Evolutionary conservation across 1,140 invertebrate species (phyloP).

Genomic region (Fopius arisanus): DNA sequence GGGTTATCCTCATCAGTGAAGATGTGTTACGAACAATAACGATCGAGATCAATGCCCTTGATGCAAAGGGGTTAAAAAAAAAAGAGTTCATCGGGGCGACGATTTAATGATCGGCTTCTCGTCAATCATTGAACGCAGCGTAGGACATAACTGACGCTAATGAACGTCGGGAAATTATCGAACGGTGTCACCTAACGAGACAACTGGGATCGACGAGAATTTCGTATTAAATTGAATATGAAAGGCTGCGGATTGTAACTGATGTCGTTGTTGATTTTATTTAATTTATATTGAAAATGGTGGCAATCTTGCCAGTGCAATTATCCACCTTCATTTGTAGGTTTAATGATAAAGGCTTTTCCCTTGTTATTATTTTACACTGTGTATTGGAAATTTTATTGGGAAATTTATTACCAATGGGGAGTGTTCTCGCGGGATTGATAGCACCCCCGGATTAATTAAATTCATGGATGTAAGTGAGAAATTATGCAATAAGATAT

Average conservation of each 20-base stretch:
- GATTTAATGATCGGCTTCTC: slow-evolving; percentile 16
- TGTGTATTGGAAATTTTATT: too few species aligned
- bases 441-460: too few species aligned
- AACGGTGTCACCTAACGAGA: not conserved
- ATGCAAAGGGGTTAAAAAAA: not conserved
- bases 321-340: too few species aligned
- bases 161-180: slow-evolving; percentile 15
- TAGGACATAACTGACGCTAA: slow-evolving; percentile 19
- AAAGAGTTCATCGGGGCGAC: slow-evolving; percentile 2
- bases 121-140: slow-evolving; percentile 11
- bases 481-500: too few species aligned
- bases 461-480: too few species aligned
- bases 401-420: too few species aligned
- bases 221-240: not conserved
- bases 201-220: not conserved
- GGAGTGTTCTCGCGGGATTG: too few species aligned
- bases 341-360: too few species aligned
- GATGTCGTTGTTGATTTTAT: not conserved
- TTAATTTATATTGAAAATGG: not conserved
- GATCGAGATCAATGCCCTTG: not conserved
- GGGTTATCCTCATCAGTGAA: not conserved
- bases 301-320: too few species aligned
- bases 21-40: not conserved
- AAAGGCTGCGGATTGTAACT: not conserved
- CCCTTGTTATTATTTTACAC: too few species aligned